phyloP scores from a whole-genome alignment of 2,888 invertebrate genomes.

The Coenonympha glycerion region DNA sequence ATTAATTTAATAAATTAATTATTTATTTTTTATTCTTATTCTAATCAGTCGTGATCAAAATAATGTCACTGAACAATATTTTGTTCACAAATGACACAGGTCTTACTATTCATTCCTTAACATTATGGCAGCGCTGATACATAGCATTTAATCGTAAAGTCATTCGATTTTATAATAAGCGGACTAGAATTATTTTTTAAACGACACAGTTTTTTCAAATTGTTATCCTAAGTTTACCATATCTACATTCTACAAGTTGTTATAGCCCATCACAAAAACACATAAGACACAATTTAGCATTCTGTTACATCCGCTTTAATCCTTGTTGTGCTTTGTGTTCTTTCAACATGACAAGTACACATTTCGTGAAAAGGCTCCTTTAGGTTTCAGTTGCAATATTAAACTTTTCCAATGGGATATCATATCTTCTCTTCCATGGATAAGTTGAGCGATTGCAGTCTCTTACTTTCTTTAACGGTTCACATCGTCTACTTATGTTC shows the following conservation, averaged over 20 bases:
- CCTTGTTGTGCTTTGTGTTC: neutral
- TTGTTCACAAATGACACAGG: constrained; percentile 59
- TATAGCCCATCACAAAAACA: neutral
- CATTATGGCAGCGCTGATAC: constrained; percentile 53
- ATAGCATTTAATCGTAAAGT: constrained; percentile 5
- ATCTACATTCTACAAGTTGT: constrained; percentile 14
- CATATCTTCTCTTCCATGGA: constrained; percentile 68
- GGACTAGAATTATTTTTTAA: constrained; percentile 33
- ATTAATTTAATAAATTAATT: constrained; percentile 38
- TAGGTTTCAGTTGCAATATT: constrained; percentile 60
- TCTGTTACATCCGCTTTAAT: neutral
- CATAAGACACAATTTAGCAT: too few relatives aligned
- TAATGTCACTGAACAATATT: constrained; percentile 54
- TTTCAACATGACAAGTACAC: neutral
- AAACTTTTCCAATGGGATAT: constrained; percentile 73
- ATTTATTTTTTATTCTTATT: constrained; percentile 39
- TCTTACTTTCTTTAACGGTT: constrained; percentile 77
- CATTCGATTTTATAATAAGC: constrained; percentile 10
- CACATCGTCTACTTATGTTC: constrained; percentile 86
- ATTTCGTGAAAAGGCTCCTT: neutral
- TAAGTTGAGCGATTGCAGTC: constrained; percentile 73
- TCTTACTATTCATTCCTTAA: constrained; percentile 32
- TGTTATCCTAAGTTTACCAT: neutral
- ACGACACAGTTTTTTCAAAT: neutral
- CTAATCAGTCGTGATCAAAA: constrained; percentile 63